Percentiles rank a stretch among this genome's conserved stretches.
These are phyloP conservation scores for Pocillopora damicornis DNA, from an alignment of 64 coral and sea anemone species.

Conservation along the genomic window DNA sequence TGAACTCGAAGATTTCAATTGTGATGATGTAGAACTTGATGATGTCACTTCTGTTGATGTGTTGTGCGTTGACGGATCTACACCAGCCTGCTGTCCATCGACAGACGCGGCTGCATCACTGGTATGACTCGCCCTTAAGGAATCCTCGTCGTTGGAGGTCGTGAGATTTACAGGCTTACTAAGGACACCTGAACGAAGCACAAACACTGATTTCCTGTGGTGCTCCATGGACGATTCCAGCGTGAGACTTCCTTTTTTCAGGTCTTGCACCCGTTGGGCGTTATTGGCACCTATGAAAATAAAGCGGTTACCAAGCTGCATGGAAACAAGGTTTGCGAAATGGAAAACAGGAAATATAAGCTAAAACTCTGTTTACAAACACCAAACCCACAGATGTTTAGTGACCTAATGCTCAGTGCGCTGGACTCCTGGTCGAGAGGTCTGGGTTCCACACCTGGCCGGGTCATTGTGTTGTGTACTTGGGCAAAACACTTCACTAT, in stretches of 20 bases:
- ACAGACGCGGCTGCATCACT: not conserved
- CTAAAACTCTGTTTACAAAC: no score
- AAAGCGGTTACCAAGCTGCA: not conserved
- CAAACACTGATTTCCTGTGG: slow-evolving; percentile 49
- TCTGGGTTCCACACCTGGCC: no score
- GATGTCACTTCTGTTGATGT: not conserved
- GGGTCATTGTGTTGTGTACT: no score
- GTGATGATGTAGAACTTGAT: no score
- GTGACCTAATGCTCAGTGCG: no score
- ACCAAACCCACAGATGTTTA: no score
- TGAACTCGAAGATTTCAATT: not conserved
- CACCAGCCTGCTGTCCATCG: not conserved
- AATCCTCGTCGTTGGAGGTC: not conserved
- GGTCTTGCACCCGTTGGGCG: not conserved
- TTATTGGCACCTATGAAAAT: slow-evolving; percentile 6
- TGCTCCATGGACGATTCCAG: slow-evolving; percentile 44
- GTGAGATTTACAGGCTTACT: slow-evolving; percentile 1
- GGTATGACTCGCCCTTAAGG: not conserved
- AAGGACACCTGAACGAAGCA: not conserved
- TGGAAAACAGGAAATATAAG: no score
- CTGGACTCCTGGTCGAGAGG: no score
- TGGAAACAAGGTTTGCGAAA: not conserved
- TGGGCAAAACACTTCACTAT: no score
- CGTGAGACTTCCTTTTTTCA: not conserved
- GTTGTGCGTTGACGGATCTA: not conserved